Base-by-base conservation (phyloP, 2,797 vertebrate species). In the Ctenochaetus hawaiiensis region DNA sequence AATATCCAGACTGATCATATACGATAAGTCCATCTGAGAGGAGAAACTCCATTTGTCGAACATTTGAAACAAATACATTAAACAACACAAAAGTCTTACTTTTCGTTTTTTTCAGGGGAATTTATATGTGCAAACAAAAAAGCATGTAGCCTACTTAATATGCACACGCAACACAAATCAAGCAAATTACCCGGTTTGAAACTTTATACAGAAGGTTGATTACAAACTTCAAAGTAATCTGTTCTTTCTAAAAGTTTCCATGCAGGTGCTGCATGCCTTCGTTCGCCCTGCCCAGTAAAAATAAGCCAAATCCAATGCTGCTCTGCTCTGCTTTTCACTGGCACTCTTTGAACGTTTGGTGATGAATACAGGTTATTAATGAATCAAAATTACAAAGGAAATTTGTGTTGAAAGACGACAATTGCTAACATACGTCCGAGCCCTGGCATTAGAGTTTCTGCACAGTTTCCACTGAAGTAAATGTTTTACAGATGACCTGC, bases 1-100 rank as follows among this genome's bases (percentile, higher is more conserved):
- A 74, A 86, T 81, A 80, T 83, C 82, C 57, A 49, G 6, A 9
- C 69, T 57, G 77, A 75, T 86, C 74, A 74, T 45, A 23, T 26
- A 26, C 26, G 26, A 26, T 56, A 71, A 86, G 67, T 73, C 66
- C 20, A 56, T 51, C 7, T 22, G 44, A 75, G 67, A 80, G 61
- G 41, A 67, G 51, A 77, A 75, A 75, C 72, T 43, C 18, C 18
- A 75, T 57, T 79, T 51, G 26, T 34, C 26, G 22, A 51, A 70
- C 49, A 51, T 67, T 2, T 52, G 66, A 53, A 60, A 22, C 43
- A 82, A 65, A 76, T 59, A 23, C 54, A 79, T 39, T 76, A 57
- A 23, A 64, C 65, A 39, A 45, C 4, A 16, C 26, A 58, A 57
- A 22, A n/a, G 59, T 26, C 48, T 51, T 23, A 5, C 1, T 9